These are phyloP conservation scores for Dromas ardeola DNA, from an alignment of 2,113 vertebrate species.

Conservation along the genomic window DNA sequence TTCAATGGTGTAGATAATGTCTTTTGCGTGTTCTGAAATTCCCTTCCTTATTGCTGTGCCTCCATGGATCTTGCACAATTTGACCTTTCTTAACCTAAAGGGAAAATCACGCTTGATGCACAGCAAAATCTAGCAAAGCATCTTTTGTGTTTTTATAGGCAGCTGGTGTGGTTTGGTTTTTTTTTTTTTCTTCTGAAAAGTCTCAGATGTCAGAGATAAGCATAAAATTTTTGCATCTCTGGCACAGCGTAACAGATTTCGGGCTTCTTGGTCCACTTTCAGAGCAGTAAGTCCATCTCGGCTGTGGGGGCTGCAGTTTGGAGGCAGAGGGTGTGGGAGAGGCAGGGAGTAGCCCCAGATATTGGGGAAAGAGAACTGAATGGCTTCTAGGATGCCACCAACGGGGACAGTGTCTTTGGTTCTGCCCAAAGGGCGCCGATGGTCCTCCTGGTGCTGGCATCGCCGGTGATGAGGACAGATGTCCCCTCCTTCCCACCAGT, in stretches of 20 bases:
- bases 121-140: not conserved
- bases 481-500: not conserved
- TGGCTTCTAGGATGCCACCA: not conserved
- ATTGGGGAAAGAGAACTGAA: not conserved
- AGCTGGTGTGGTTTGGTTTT: not conserved
- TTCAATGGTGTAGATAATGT: not conserved
- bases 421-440: not conserved
- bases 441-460: not conserved
- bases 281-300: not conserved
- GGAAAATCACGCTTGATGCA: not conserved
- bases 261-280: not conserved
- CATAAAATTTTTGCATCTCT: not conserved
- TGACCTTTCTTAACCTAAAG: not conserved
- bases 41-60: not conserved
- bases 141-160: not conserved
- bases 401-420: not conserved
- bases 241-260: not conserved
- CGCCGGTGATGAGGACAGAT: not conserved
- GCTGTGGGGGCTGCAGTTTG: not conserved
- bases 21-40: not conserved
- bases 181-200: not conserved
- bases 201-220: not conserved
- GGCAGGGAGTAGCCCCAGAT: not conserved
- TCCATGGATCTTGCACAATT: not conserved
- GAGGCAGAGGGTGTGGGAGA: not conserved